phyloP scores from a whole-genome alignment of 1,140 invertebrate genomes.

The Bombus superbus region DNA sequence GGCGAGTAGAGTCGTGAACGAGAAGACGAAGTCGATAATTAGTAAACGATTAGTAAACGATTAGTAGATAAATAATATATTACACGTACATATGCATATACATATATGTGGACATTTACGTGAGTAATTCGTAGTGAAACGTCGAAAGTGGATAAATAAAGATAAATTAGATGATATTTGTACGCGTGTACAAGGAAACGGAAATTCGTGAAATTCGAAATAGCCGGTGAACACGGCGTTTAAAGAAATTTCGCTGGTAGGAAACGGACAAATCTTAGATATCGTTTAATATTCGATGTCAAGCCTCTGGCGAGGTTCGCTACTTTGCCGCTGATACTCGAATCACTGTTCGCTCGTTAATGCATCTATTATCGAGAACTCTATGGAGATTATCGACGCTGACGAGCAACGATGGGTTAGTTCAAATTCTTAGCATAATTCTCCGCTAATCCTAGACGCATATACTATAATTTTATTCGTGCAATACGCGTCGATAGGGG shows the following conservation, averaged over 20 bases:
- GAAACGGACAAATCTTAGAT: not conserved
- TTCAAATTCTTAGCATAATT: conserved; percentile 25
- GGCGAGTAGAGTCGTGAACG: not conserved
- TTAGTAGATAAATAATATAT: not conserved
- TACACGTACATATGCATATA: not conserved
- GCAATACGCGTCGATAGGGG: not conserved
- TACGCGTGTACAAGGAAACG: not conserved
- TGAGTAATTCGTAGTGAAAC: not conserved
- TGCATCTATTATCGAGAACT: not conserved
- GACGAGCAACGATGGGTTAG: not conserved
- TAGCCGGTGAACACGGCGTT: not conserved
- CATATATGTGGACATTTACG: not conserved
- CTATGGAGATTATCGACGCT: not conserved
- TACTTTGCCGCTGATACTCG: not conserved
- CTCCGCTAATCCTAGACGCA: not conserved
- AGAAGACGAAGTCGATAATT: not conserved
- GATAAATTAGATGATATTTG: not conserved
- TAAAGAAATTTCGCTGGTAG: not conserved
- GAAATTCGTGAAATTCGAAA: not conserved
- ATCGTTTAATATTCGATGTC: not conserved
- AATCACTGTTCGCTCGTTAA: not conserved
- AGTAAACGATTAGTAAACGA: not conserved
- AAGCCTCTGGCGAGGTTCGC: conserved; percentile 25
- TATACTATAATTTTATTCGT: not conserved
- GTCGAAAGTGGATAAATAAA: conserved; percentile 1